These are phyloP conservation scores for Villa cingulata DNA, from an alignment of 2,888 invertebrate genomes.

Conservation along the genomic window DNA sequence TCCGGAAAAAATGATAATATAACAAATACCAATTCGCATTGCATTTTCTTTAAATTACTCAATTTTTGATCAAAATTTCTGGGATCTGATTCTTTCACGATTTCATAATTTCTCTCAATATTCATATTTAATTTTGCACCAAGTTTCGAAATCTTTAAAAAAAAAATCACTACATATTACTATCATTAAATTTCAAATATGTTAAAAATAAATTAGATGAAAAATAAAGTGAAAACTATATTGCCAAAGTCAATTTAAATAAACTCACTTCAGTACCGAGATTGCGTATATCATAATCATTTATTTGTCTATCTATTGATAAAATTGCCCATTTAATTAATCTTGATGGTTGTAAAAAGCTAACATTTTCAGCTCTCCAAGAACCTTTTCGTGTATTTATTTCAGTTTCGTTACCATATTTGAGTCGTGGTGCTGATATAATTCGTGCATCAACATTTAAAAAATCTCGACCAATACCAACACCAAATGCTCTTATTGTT, in stretches of 20 bases:
- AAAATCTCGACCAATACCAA: slow-evolving; percentile 61
- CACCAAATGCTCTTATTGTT: slow-evolving; percentile 65
- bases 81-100: slow-evolving; percentile 11
- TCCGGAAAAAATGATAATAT: slow-evolving; percentile 40
- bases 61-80: slow-evolving; percentile 21
- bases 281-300: slow-evolving; percentile 15
- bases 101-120: slow-evolving; percentile 14
- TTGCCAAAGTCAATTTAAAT: too few relatives aligned
- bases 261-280: slow-evolving; percentile 26
- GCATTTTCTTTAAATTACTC: slow-evolving; percentile 17
- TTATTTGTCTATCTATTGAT: slow-evolving; percentile 24
- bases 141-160: slow-evolving; percentile 13
- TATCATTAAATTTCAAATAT: too few relatives aligned
- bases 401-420: slow-evolving; percentile 17
- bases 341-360: slow-evolving; percentile 29
- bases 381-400: slow-evolving; percentile 29
- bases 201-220: too few relatives aligned
- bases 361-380: slow-evolving; percentile 29
- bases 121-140: slow-evolving; percentile 16
- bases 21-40: slow-evolving; percentile 45
- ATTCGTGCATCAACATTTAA: slow-evolving; percentile 65
- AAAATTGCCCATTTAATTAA: slow-evolving; percentile 38
- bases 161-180: too few relatives aligned
- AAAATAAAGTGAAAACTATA: too few relatives aligned
- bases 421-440: slow-evolving; percentile 58